Conservation (phyloP, 2,113 vertebrate genomes). For the Salvelinus alpinus region DNA sequence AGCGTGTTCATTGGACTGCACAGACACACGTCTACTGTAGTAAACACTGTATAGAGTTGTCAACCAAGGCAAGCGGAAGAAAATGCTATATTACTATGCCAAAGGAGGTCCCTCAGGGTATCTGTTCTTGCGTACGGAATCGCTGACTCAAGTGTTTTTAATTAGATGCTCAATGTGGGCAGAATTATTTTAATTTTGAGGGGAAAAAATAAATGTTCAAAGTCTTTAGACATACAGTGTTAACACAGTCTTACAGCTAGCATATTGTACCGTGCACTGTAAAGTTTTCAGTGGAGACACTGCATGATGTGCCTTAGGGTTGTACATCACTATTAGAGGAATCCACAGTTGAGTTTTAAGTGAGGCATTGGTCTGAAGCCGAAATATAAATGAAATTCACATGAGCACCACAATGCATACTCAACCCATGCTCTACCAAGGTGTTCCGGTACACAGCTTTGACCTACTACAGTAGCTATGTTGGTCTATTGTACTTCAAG, state of each 20-base stretch:
- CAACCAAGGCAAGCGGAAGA: constrained; percentile 8
- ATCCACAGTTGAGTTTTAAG: background rate
- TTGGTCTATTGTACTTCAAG: too few species aligned
- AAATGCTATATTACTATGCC: constrained; percentile 17
- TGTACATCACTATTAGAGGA: background rate
- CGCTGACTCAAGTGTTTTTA: constrained; percentile 46
- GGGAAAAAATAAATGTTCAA: background rate
- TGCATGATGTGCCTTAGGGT: background rate
- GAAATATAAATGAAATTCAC: too few species aligned
- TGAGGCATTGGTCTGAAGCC: too few species aligned
- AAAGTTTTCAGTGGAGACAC: background rate
- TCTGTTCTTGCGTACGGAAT: constrained; percentile 17
- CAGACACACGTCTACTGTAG: background rate
- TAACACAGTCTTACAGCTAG: background rate
- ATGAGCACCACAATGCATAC: too few species aligned
- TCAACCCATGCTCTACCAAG: too few species aligned
- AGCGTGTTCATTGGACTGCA: background rate
- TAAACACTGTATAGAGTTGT: background rate
- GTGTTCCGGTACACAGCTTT: too few species aligned
- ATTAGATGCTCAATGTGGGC: constrained; percentile 50
- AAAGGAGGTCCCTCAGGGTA: constrained; percentile 10
- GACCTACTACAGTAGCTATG: too few species aligned
- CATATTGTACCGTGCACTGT: background rate
- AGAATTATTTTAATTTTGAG: constrained; percentile 21
- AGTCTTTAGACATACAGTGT: background rate